Percentiles rank a stretch among this genome's conserved stretches.
Conservation (phyloP, 1,140 invertebrate species). For the Agrypnia vestita region DNA sequence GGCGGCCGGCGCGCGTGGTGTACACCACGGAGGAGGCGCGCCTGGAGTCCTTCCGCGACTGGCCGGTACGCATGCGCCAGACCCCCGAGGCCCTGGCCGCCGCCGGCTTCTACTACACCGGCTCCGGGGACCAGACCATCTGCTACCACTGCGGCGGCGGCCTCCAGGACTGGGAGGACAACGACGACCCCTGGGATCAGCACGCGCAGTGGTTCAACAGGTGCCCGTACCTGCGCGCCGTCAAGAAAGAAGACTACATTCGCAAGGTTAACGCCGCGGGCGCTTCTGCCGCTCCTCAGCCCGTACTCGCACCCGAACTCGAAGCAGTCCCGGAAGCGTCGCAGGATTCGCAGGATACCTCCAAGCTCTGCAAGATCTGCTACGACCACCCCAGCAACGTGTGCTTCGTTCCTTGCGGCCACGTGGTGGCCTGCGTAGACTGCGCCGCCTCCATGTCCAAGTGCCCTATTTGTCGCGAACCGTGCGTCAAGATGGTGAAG, state of each 20-base stretch:
- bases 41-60: slow-evolving; percentile 80
- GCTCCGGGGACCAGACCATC: slow-evolving; percentile 85
- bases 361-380: slow-evolving; percentile 76
- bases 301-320: not conserved
- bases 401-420: slow-evolving; percentile 89
- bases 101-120: slow-evolving; percentile 94
- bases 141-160: slow-evolving; percentile 92
- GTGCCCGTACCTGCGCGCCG: slow-evolving; percentile 82
- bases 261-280: slow-evolving; percentile 61
- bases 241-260: slow-evolving; percentile 84
- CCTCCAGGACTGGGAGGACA: slow-evolving; percentile 89
- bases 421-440: slow-evolving; percentile 89
- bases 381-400: slow-evolving; percentile 87
- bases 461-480: slow-evolving; percentile 84
- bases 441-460: slow-evolving; percentile 72
- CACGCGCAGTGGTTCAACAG: slow-evolving; percentile 89
- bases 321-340: slow-evolving; percentile 34
- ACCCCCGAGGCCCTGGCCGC: slow-evolving; percentile 84
- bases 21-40: slow-evolving; percentile 79
- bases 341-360: not conserved
- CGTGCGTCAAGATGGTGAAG: slow-evolving; percentile 69
- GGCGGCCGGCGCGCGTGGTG: slow-evolving; percentile 70
- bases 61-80: slow-evolving; percentile 84
- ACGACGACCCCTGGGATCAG: slow-evolving; percentile 91
- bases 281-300: not conserved